Evolutionary conservation across 2,888 invertebrate genomes (phyloP).

Genomic region (Polymixis flavicincta): DNA sequence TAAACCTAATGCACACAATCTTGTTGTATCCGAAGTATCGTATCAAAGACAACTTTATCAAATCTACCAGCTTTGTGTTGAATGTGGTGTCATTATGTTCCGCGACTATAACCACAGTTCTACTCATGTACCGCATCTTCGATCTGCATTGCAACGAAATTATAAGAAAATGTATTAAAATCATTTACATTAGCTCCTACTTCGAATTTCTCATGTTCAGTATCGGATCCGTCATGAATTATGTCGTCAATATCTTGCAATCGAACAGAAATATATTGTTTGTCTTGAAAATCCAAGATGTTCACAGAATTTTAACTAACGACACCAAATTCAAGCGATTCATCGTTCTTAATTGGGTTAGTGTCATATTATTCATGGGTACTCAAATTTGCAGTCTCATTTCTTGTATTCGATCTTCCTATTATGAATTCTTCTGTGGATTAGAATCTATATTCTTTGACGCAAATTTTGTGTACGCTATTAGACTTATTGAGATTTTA

Average conservation of each 20-base stretch:
- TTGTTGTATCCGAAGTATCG: conserved; percentile 5
- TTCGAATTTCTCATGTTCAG: neutral
- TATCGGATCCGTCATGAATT: conserved; percentile 2
- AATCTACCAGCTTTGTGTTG: neutral
- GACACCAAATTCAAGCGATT: neutral
- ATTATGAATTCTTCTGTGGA: conserved; percentile 12
- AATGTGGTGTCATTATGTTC: neutral
- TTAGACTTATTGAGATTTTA: conserved; percentile 13
- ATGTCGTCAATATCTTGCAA: conserved; percentile 20
- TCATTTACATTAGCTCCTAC: neutral
- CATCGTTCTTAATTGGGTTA: conserved; percentile 12
- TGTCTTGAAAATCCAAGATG: conserved; percentile 21
- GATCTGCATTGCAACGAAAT: neutral
- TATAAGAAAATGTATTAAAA: neutral
- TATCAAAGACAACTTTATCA: neutral
- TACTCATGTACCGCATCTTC: too few species aligned
- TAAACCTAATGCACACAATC: conserved; percentile 7
- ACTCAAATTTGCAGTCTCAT: neutral
- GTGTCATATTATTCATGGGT: neutral
- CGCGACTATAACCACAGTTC: neutral
- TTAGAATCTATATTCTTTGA: conserved; percentile 19
- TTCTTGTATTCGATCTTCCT: neutral
- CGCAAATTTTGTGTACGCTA: conserved; percentile 22
- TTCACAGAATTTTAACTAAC: conserved; percentile 24
- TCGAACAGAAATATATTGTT: conserved; percentile 13